Percentiles rank a stretch among this genome's conserved stretches.
Conservation (phyloP, 2,888 invertebrate genomes). For the Cyclophora albipunctata region DNA sequence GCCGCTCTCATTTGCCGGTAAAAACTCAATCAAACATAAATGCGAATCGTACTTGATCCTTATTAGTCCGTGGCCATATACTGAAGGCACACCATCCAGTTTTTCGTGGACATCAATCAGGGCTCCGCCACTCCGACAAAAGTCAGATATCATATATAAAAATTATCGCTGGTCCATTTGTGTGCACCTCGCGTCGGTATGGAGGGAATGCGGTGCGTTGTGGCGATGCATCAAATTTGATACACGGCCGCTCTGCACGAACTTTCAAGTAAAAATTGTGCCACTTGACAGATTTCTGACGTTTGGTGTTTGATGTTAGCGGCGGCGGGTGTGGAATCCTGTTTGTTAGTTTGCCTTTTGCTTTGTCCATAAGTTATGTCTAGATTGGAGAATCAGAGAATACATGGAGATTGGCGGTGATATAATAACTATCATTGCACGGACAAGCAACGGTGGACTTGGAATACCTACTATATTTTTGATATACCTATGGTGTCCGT, state of each 20-base stretch:
- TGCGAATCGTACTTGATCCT: not conserved
- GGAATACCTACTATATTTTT: too few relatives aligned
- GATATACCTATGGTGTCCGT: too few relatives aligned
- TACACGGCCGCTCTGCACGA: slow-evolving; percentile 45
- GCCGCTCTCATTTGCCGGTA: too few relatives aligned
- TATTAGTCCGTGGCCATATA: slow-evolving; percentile 1
- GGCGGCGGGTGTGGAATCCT: not conserved
- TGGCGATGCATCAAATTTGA: slow-evolving; percentile 52
- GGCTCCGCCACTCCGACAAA: slow-evolving; percentile 15
- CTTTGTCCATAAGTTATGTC: too few relatives aligned
- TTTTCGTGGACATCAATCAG: slow-evolving; percentile 20
- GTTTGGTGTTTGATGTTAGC: slow-evolving; percentile 2
- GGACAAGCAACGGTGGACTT: too few relatives aligned
- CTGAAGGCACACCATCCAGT: slow-evolving; percentile 1
- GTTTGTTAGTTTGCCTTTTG: too few relatives aligned
- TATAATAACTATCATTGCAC: too few relatives aligned
- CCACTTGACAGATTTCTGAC: slow-evolving; percentile 38
- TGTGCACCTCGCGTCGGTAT: slow-evolving; percentile 32
- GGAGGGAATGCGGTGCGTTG: slow-evolving; percentile 28
- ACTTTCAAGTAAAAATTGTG: slow-evolving; percentile 39
- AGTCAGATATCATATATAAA: slow-evolving; percentile 45
- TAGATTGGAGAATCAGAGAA: too few relatives aligned
- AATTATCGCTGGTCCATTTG: slow-evolving; percentile 52
- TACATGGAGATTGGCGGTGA: too few relatives aligned
- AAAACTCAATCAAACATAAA: too few relatives aligned